Percentiles rank a stretch among this genome's conserved stretches.
Conservation (phyloP, 2,797 vertebrate genomes). For the Gobio occitaniae region DNA sequence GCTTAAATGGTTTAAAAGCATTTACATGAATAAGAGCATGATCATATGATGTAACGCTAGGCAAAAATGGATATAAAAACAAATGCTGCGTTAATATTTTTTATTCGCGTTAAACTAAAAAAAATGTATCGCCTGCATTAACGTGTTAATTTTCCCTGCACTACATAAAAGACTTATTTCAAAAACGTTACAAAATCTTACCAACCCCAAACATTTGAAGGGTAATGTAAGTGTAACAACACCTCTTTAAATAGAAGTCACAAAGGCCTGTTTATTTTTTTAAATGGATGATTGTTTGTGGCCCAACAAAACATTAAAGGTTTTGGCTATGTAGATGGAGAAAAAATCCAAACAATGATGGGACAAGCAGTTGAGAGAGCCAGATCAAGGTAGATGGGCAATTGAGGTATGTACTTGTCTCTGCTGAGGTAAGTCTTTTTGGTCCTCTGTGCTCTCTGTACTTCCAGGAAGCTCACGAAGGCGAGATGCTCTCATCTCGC, state of each 20-base stretch:
- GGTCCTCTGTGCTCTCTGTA: conserved; percentile 71
- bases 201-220: neutral
- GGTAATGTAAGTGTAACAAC: neutral
- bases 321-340: conserved; percentile 37
- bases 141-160: no score
- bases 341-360: conserved; percentile 58
- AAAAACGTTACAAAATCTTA: neutral
- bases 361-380: conserved; percentile 61
- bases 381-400: conserved; percentile 57
- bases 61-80: no score
- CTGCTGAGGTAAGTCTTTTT: conserved; percentile 68
- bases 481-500: conserved; percentile 71
- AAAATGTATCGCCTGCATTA: no score
- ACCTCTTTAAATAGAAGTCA: neutral
- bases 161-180: neutral
- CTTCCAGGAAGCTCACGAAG: conserved; percentile 68
- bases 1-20: no score
- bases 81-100: no score
- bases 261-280: neutral
- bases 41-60: no score
- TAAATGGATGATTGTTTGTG: conserved; percentile 13
- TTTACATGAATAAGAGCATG: no score
- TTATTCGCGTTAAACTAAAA: no score
- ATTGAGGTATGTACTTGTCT: conserved; percentile 69
- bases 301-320: conserved; percentile 9